phyloP scores from a whole-genome alignment of 2,888 invertebrate genomes.

The Microplitis manilae region DNA sequence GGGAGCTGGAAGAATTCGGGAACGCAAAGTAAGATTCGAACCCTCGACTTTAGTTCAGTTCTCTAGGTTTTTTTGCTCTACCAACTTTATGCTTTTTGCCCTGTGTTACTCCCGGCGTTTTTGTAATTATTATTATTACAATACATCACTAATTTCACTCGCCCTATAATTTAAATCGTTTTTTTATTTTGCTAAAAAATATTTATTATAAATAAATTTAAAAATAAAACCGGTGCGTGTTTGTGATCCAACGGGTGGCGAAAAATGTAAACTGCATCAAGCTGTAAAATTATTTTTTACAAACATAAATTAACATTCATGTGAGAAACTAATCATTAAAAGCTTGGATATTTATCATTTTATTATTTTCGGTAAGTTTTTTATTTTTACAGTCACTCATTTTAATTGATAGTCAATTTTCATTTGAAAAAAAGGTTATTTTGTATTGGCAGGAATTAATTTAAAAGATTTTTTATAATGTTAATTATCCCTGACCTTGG shows the following conservation, averaged over 20 bases:
- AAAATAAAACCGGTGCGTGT: neutral
- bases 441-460: too few relatives aligned
- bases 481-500: neutral
- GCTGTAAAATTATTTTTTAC: neutral
- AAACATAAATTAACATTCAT: neutral
- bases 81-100: neutral
- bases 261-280: neutral
- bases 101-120: neutral
- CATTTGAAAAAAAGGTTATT: neutral
- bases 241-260: neutral
- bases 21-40: slow-evolving; percentile 17
- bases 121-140: neutral
- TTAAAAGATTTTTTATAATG: neutral
- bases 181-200: neutral
- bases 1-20: slow-evolving; percentile 32
- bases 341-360: slow-evolving; percentile 33
- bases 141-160: neutral
- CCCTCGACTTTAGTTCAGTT: slow-evolving; percentile 2
- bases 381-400: neutral
- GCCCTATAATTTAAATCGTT: neutral
- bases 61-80: neutral
- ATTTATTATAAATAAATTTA: neutral
- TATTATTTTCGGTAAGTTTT: slow-evolving; percentile 18
- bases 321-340: neutral
- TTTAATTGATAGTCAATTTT: neutral